These are phyloP conservation scores for Trinectes maculatus DNA, from an alignment of 2,113 vertebrate species.

Conservation along the genomic window DNA sequence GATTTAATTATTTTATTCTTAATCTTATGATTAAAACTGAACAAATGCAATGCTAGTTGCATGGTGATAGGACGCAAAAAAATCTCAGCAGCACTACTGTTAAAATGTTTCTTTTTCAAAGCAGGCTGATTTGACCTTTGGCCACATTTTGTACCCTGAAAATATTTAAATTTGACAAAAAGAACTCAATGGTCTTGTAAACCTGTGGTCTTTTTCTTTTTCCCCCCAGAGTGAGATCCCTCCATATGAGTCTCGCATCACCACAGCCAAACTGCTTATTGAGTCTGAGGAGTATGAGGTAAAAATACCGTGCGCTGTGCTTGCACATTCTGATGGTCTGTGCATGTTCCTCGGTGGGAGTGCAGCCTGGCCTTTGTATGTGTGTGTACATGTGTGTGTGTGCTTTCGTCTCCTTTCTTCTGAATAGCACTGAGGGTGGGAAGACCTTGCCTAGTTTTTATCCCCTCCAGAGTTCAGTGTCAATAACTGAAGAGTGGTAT, in stretches of 20 bases:
- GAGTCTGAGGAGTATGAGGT: slow-evolving; percentile 80
- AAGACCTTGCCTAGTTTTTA: slow-evolving; percentile 66
- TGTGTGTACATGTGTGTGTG: slow-evolving; percentile 31
- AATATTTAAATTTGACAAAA: slow-evolving; percentile 20
- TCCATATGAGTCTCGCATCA: slow-evolving; percentile 77
- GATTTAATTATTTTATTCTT: no score
- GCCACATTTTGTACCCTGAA: slow-evolving; percentile 52
- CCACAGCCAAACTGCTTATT: slow-evolving; percentile 76
- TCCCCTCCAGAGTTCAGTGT: slow-evolving; percentile 66
- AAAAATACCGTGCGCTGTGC: slow-evolving; percentile 35
- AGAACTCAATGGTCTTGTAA: background rate
- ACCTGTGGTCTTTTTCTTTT: slow-evolving; percentile 18
- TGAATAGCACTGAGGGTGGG: slow-evolving; percentile 61
- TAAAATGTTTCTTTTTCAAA: slow-evolving; percentile 60
- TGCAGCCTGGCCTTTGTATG: slow-evolving; percentile 24
- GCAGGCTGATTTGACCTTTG: slow-evolving; percentile 59
- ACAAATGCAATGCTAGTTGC: slow-evolving; percentile 11
- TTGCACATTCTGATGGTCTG: slow-evolving; percentile 6
- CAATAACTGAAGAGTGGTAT: slow-evolving; percentile 77
- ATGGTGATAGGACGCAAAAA: slow-evolving; percentile 36
- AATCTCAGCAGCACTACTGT: slow-evolving; percentile 29
- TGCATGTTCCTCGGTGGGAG: slow-evolving; percentile 20
- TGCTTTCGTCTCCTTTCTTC: slow-evolving; percentile 51
- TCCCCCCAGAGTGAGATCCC: slow-evolving; percentile 69
- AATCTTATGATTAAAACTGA: slow-evolving; percentile 13